Base-by-base conservation (phyloP, 1,140 invertebrate genomes). In the Nasonia giraulti region DNA sequence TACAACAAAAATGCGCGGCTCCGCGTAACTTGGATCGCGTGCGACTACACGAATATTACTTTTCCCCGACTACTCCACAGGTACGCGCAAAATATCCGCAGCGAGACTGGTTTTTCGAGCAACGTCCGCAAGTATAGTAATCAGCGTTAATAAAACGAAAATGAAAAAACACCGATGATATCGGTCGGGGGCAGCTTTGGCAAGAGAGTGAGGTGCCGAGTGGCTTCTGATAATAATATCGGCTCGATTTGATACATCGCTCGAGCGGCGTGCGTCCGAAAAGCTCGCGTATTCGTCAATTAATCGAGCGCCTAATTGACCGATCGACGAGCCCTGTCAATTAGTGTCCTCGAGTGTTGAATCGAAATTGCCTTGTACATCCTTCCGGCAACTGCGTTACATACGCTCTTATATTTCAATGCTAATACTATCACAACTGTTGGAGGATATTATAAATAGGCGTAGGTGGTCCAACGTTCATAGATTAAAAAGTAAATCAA, bases 121-220 rank as follows among this genome's bases (percentile, higher is more conserved):
- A 37, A 62, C 17, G 17, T 62, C 27, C 27, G 66, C 27, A 62
- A 2, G 17, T n/a, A n/a, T n/a, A n/a, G n/a, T n/a, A n/a, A 27
- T 27, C 27, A 55, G 81, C 33, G 62, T 62, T 83, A 83, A 83
- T 83, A 77, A 83, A 69, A 83, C n/a, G n/a, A n/a, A n/a, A n/a
- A n/a, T n/a, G n/a, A 62, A 62, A 62, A 62, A 62, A n/a, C 0
- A 62, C 0, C 37, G 50, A 77, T 68, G 55, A 82, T 76, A 82
- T 17, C 47, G 73, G 10, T 27, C 17, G 14, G 14, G 0, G 66
- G 5, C 44, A 8, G 20, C 55, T 62, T 62, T n/a, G 20, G 55
- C 55, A 20, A n/a, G 0, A 62, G 14, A 62, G 3, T 0, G 55
- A 62, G 55, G 20, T 62, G 55, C 20, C 20, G 20, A 74, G 2